Percentiles rank a stretch among this genome's conserved stretches.
phyloP scores from a whole-genome alignment of 2,113 vertebrate species.

The Equus przewalskii region DNA sequence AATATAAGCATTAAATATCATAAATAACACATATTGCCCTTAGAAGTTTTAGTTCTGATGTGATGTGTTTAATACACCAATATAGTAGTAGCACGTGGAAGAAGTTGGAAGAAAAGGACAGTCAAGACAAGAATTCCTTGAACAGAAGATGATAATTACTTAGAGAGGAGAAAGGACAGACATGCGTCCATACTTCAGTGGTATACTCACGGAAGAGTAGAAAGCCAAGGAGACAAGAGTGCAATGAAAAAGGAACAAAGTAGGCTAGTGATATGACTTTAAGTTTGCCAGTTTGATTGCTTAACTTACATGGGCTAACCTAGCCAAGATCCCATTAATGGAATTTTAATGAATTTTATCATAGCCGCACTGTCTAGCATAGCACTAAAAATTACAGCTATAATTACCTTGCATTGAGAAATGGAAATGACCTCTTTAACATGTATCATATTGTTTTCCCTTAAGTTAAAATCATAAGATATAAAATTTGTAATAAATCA shows the following conservation, averaged over 20 bases:
- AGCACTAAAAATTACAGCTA: constrained; percentile 18
- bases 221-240: not conserved
- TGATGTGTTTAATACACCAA: not conserved
- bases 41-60: not conserved
- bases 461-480: not conserved
- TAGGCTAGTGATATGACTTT: not conserved
- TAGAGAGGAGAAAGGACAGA: not conserved
- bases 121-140: not conserved
- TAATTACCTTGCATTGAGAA: constrained; percentile 18
- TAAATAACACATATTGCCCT: not conserved
- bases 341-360: constrained; percentile 50
- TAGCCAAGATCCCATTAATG: not conserved
- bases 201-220: not conserved
- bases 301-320: not conserved
- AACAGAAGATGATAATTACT: not conserved
- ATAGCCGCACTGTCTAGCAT: not conserved
- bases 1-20: not conserved
- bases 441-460: not conserved
- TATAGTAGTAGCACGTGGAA: not conserved
- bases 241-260: not conserved
- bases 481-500: not conserved
- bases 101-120: not conserved
- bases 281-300: not conserved
- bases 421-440: not conserved
- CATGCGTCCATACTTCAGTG: not conserved